Conservation (phyloP, 1,140 invertebrate species). For the Procambarus virginalis region DNA sequence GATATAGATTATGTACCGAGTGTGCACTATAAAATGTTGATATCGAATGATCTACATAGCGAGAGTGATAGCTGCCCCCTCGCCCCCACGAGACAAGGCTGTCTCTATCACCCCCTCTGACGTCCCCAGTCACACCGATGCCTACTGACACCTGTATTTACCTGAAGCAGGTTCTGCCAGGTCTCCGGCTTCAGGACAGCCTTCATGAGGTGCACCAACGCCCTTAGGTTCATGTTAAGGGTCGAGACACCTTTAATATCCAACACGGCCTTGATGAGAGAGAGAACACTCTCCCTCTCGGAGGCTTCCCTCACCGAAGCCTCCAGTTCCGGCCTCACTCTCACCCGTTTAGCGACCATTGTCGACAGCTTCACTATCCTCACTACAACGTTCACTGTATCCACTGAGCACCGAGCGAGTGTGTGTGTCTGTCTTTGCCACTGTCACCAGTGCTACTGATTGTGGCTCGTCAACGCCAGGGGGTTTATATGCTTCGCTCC, state of each 20-base stretch:
- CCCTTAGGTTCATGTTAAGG: slow-evolving; percentile 71
- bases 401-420: neutral
- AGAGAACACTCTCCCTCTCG: slow-evolving; percentile 48
- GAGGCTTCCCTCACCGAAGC: neutral
- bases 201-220: slow-evolving; percentile 75
- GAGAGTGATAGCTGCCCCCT: too few species aligned
- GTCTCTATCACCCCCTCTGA: too few species aligned
- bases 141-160: neutral
- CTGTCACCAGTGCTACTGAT: neutral
- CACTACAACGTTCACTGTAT: neutral
- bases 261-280: slow-evolving; percentile 42
- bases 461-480: neutral
- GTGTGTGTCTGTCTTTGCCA: neutral
- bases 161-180: slow-evolving; percentile 68
- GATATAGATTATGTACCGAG: neutral
- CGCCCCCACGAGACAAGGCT: too few species aligned
- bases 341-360: neutral
- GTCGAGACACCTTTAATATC: slow-evolving; percentile 53
- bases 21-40: neutral
- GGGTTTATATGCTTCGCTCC: neutral
- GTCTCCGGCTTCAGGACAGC: slow-evolving; percentile 62
- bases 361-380: neutral
- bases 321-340: neutral
- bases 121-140: too few species aligned
- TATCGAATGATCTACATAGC: too few species aligned